Base-by-base conservation (phyloP, 2,797 vertebrate species). In the Aphelocoma californica region DNA sequence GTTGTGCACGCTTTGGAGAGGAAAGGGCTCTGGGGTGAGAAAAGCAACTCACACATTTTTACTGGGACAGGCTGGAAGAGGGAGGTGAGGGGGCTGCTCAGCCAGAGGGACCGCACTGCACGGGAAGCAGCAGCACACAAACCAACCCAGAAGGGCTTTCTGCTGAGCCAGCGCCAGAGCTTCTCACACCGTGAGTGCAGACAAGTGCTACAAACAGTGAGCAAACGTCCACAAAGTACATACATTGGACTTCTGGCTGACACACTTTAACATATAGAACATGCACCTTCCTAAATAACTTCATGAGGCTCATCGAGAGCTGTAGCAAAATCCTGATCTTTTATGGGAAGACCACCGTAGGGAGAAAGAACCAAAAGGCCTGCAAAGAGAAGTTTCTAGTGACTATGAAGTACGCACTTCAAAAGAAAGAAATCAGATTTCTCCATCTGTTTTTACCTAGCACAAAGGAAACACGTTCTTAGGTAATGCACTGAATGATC, bases 141-240 rank as follows among this genome's bases (percentile, higher is more conserved):
- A 84, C 51, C 32, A 62, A 84, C 51, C 32, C 50, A 14, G 25
- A 34, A 56, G 67, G n/a, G 64, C 20, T 67, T 48, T 50, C 50
- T 81, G 66, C 70, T 45, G 56, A 82, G 71, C 56, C 71, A 56
- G 0, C 0, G 0, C 32, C 66, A 80, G 18, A 3, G 7, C 11
- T 71, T 42, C 36, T 91, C 56, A 73, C 10, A 1, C 34, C 28
- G 1, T 25, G 40, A 87, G 45, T n/a, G 47, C 62, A 90, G 50
- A 61, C 28, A 75, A 53, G 40, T 28, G 2, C 54, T 69, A 21
- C 29, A 58, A 86, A 79, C 24, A 91, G 50, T 8, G 65, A 91
- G 65, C 3, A 19, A 71, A 81, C 18, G 28, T 18, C 72, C 24
- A 56, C 42, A 23, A 36, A 44, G 74, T 6, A 45, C 24, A 19